Percentiles rank a stretch among this genome's conserved stretches.
phyloP scores from a whole-genome alignment of 2,888 invertebrate genomes.

The Lasioglossum marginatum region DNA sequence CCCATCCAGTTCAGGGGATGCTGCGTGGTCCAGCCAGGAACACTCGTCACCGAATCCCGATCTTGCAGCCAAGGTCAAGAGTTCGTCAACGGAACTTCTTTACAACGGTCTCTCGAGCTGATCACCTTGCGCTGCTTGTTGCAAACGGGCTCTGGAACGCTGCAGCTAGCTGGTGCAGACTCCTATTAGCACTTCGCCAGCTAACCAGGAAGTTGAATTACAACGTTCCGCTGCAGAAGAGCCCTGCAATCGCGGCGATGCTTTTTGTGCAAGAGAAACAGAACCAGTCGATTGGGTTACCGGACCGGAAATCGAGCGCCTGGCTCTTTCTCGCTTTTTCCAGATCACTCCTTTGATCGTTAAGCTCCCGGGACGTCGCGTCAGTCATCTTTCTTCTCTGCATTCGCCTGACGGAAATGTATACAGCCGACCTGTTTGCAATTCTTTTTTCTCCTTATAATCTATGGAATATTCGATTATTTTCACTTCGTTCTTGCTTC shows the following conservation, averaged over 20 bases:
- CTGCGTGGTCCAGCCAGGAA: constrained; percentile 75
- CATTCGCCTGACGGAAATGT: not conserved
- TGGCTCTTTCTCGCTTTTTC: not conserved
- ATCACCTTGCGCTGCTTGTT: not conserved
- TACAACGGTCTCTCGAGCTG: constrained; percentile 55
- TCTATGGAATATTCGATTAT: not conserved
- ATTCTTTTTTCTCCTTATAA: not conserved
- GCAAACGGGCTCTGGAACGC: not conserved
- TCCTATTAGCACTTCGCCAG: constrained; percentile 6
- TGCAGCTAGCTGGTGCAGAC: not conserved
- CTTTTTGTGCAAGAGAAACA: not conserved
- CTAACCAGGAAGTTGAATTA: constrained; percentile 10
- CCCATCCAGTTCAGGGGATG: constrained; percentile 78
- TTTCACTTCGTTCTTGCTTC: not conserved
- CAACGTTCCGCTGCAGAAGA: constrained; percentile 6
- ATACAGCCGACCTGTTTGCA: not conserved
- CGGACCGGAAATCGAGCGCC: not conserved
- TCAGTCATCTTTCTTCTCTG: not conserved
- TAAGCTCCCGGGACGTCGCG: not conserved
- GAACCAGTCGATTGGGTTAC: constrained; percentile 1
- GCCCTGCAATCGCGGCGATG: not conserved
- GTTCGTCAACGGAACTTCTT: constrained; percentile 73
- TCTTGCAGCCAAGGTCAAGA: constrained; percentile 66
- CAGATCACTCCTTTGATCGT: not conserved
- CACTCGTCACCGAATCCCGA: constrained; percentile 69